A percentile compares a stretch with the other conserved stretches of the same genome.
These are phyloP conservation scores for Chaetorhynchus papuensis DNA, from an alignment of 2,113 vertebrate genomes.

Conservation along the genomic window DNA sequence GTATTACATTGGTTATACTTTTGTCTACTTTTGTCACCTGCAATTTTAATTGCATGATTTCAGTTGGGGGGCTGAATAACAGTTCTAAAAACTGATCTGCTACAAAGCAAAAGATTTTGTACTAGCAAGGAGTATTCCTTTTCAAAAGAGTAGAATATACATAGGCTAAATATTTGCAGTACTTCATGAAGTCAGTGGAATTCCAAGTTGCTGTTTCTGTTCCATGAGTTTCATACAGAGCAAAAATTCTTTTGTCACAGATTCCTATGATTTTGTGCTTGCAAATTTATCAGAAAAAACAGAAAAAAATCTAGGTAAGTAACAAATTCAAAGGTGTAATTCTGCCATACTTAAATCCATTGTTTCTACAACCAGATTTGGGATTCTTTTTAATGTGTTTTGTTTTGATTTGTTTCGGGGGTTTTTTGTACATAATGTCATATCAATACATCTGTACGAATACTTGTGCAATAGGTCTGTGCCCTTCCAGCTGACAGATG, in stretches of 20 bases:
- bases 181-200: not conserved
- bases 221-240: not conserved
- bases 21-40: not conserved
- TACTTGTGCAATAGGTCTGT: not conserved
- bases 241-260: not conserved
- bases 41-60: not conserved
- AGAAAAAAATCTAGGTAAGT: not conserved
- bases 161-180: not conserved
- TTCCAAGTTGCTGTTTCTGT: not conserved
- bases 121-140: not conserved
- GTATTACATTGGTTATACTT: not conserved
- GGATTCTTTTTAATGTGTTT: not conserved
- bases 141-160: not conserved
- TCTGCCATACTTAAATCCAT: not conserved
- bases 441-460: not conserved
- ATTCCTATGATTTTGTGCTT: not conserved
- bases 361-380: not conserved
- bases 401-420: fast-evolving
- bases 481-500: not conserved
- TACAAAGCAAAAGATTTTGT: not conserved
- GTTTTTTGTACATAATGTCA: not conserved
- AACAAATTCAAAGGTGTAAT: not conserved
- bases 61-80: not conserved
- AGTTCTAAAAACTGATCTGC: not conserved
- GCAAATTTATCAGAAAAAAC: not conserved